These are phyloP conservation scores for Pegea sp. DNA, from an alignment of 23 tunicate genomes.

Conservation along the genomic window DNA sequence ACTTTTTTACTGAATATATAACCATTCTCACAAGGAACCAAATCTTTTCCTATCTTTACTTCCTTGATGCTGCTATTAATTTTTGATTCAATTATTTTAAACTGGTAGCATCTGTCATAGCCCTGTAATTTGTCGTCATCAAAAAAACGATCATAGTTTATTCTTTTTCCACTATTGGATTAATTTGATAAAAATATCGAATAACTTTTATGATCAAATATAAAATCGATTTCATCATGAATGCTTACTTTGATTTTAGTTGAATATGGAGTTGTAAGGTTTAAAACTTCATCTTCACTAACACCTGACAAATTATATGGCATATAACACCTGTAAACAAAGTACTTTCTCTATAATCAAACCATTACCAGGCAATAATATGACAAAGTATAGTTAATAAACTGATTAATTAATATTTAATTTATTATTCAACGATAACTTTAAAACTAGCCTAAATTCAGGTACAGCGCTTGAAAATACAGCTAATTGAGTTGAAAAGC, in stretches of 20 bases:
- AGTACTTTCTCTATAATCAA: too few species aligned
- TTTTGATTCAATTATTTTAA: not conserved
- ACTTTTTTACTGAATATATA: not conserved
- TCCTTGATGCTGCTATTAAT: not conserved
- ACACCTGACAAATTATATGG: too few species aligned
- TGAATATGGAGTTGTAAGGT: not conserved
- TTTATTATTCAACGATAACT: too few species aligned
- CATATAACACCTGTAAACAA: too few species aligned
- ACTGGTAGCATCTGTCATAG: constrained; percentile 1
- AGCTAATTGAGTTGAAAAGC: not conserved
- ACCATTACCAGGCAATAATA: too few species aligned
- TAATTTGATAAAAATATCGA: too few species aligned
- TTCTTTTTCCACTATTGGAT: too few species aligned
- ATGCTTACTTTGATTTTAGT: not conserved
- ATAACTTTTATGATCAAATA: not conserved
- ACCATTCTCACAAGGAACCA: not conserved
- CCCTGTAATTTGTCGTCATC: not conserved
- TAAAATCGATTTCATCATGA: not conserved
- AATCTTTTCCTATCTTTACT: not conserved
- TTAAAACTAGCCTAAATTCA: not conserved
- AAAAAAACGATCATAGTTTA: too few species aligned
- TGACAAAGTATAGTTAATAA: not conserved
- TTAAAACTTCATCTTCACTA: too few species aligned
- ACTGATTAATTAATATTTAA: not conserved
- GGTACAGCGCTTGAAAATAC: not conserved